A percentile compares a stretch with the other conserved stretches of the same genome.
phyloP scores from a whole-genome alignment of 2,888 invertebrate genomes.

The Pristionchus exspectatus region DNA sequence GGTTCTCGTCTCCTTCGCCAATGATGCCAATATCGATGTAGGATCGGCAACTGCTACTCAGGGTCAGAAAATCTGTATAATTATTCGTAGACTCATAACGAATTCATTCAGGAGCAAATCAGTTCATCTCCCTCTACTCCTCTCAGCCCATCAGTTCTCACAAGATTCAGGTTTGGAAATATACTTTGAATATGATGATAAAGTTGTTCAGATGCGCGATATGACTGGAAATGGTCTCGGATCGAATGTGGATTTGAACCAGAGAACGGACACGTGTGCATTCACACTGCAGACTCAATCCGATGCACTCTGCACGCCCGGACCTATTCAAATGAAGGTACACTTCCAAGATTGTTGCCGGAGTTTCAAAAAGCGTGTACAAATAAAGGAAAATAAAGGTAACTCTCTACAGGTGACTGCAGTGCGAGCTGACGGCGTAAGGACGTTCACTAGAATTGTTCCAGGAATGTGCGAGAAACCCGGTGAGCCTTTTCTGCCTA shows the following conservation, averaged over 20 bases:
- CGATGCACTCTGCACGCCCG: slow-evolving; percentile 35
- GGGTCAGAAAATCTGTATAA: not conserved
- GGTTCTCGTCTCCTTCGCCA: slow-evolving; percentile 32
- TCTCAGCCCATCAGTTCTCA: not conserved
- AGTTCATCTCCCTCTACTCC: slow-evolving; percentile 29
- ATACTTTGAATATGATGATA: not conserved
- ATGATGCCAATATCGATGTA: slow-evolving; percentile 33
- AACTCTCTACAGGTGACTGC: not conserved
- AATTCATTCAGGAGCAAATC: not conserved
- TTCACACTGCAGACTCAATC: slow-evolving; percentile 32
- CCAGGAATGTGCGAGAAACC: slow-evolving; percentile 46
- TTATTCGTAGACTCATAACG: not conserved
- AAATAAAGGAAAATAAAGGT: not conserved
- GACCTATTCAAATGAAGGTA: slow-evolving; percentile 43
- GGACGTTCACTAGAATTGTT: not conserved
- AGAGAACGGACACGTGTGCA: slow-evolving; percentile 19
- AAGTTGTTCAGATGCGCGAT: not conserved
- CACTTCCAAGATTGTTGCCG: not conserved
- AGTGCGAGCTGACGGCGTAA: not conserved
- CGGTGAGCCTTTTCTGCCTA: not conserved
- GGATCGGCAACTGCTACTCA: slow-evolving; percentile 42
- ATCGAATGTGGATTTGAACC: not conserved
- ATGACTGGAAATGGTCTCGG: slow-evolving; percentile 2
- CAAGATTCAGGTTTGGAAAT: slow-evolving; percentile 24
- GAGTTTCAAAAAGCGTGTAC: not conserved